Percentiles rank a stretch among this genome's conserved stretches.
Conservation (phyloP, 1,140 invertebrate species). For the Paramacrobiotus metropolitanus region DNA sequence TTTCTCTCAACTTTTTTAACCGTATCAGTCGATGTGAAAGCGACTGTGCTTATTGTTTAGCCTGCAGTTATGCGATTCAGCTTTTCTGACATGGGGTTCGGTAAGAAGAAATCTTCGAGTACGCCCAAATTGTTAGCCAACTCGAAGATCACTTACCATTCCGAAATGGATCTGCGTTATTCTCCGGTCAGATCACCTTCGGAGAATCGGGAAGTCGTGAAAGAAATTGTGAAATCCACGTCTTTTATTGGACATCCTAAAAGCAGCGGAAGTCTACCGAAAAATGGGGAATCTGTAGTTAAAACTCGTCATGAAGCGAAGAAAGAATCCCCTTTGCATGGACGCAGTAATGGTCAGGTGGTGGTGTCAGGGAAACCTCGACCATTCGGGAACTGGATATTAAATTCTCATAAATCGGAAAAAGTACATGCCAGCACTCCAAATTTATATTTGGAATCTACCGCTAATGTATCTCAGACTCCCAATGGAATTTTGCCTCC, state of each 20-base stretch:
- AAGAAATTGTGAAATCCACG: neutral
- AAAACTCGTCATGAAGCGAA: neutral
- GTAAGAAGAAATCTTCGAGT: neutral
- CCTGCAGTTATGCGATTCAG: neutral
- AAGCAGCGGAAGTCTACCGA: neutral
- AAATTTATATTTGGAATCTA: neutral
- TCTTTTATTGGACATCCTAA: neutral
- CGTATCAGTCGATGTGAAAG: too few relatives aligned
- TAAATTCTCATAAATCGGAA: neutral
- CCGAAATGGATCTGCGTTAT: neutral
- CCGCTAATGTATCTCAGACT: neutral
- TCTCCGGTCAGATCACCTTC: neutral
- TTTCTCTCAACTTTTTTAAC: too few relatives aligned
- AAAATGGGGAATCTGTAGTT: neutral
- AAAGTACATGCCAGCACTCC: neutral
- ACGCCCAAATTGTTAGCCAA: neutral
- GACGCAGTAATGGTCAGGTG: too few relatives aligned
- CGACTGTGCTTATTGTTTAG: too few relatives aligned
- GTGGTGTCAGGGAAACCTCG: neutral
- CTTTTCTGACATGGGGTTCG: neutral
- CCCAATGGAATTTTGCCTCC: neutral
- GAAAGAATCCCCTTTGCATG: neutral
- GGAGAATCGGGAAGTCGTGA: neutral
- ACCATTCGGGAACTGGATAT: conserved; percentile 1
- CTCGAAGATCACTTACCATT: neutral